phyloP scores from a whole-genome alignment of 2,797 vertebrate genomes.

The Gastrophryne carolinensis region DNA sequence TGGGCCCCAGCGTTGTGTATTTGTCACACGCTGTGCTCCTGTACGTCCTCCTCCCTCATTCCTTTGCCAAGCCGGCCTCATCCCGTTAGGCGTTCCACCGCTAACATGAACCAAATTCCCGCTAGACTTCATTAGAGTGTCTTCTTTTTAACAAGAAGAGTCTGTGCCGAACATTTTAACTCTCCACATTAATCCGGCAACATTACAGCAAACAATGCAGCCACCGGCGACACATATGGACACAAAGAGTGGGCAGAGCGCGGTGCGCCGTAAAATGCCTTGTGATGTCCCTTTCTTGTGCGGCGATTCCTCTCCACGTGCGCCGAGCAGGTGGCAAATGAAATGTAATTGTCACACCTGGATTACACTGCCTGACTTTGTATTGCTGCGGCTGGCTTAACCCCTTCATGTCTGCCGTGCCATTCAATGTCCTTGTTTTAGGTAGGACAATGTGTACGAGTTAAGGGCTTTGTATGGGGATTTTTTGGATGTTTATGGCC shows the following conservation, averaged over 20 bases:
- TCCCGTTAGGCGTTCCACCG: conserved; percentile 49
- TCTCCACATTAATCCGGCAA: conserved; percentile 59
- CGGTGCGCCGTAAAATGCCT: conserved; percentile 39
- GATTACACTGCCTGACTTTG: conserved; percentile 61
- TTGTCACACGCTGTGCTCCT: too few relatives aligned
- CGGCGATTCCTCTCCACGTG: conserved; percentile 20
- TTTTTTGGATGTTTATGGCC: too few relatives aligned
- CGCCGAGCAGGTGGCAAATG: conserved; percentile 69
- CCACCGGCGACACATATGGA: conserved; percentile 63
- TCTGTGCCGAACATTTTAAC: conserved; percentile 61
- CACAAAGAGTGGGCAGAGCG: conserved; percentile 64
- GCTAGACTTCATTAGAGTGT: conserved; percentile 60
- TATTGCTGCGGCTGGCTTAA: not conserved
- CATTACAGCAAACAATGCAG: conserved; percentile 64
- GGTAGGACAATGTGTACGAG: too few relatives aligned
- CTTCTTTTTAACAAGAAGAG: conserved; percentile 54
- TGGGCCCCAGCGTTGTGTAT: too few relatives aligned
- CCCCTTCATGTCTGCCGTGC: not conserved
- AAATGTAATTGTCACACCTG: conserved; percentile 64
- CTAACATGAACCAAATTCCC: conserved; percentile 56
- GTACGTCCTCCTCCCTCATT: conserved; percentile 42
- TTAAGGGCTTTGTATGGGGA: too few relatives aligned
- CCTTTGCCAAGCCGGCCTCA: conserved; percentile 54
- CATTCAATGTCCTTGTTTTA: too few relatives aligned
- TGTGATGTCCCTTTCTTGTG: conserved; percentile 32